Percentiles rank a stretch among this genome's conserved stretches.
phyloP scores from a whole-genome alignment of 2,888 invertebrate genomes.

The Tromatobia lineatoria region DNA sequence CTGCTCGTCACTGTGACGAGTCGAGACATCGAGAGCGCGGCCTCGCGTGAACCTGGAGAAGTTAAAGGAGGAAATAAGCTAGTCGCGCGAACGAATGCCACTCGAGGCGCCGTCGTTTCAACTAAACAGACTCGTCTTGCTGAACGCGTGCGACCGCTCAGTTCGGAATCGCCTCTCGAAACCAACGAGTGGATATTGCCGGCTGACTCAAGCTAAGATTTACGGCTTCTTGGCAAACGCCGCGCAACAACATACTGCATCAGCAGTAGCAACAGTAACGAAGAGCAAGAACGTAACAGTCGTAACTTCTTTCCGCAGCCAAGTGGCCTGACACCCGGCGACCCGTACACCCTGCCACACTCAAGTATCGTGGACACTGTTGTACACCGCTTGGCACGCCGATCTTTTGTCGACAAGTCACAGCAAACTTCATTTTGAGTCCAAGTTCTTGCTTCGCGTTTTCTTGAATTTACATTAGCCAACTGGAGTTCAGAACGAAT shows the following conservation, averaged over 20 bases:
- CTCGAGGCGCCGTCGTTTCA: constrained; percentile 16
- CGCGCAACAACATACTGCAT: neutral
- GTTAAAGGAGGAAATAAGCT: constrained; percentile 43
- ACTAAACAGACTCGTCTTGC: constrained; percentile 46
- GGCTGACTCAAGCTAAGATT: constrained; percentile 57
- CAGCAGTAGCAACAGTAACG: constrained; percentile 36
- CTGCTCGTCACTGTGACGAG: constrained; percentile 34
- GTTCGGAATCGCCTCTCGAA: constrained; percentile 31
- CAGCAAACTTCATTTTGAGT: constrained; percentile 25
- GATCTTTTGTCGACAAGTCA: constrained; percentile 52
- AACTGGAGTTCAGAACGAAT: neutral
- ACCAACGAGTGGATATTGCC: constrained; percentile 49
- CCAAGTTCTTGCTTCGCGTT: neutral
- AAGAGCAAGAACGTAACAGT: constrained; percentile 55
- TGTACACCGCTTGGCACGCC: constrained; percentile 46
- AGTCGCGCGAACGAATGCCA: constrained; percentile 43
- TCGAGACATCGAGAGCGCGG: constrained; percentile 34
- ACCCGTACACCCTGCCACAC: constrained; percentile 25
- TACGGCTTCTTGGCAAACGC: constrained; percentile 57
- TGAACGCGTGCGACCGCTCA: constrained; percentile 60
- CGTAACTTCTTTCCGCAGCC: constrained; percentile 52
- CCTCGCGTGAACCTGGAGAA: constrained; percentile 43
- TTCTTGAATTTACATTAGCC: neutral
- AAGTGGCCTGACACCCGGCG: constrained; percentile 63
- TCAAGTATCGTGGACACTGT: constrained; percentile 32